These are phyloP conservation scores for Drosophila rellima DNA, from an alignment of 2,888 invertebrate genomes.

Conservation along the genomic window DNA sequence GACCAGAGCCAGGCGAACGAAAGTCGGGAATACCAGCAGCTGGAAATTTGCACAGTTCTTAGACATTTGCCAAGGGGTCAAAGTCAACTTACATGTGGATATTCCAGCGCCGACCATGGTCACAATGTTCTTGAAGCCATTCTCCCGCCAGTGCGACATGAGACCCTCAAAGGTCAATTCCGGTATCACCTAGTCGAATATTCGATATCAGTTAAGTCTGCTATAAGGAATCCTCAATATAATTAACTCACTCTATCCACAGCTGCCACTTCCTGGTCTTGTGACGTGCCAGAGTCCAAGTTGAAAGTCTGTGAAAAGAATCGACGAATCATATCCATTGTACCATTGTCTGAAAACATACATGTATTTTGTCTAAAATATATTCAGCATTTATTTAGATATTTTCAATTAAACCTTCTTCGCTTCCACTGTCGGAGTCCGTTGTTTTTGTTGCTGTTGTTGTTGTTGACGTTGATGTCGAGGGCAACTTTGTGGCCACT, in stretches of 20 bases:
- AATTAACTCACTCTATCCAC: conserved; percentile 59
- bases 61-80: background rate
- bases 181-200: conserved; percentile 87
- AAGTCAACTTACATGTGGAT: conserved; percentile 92
- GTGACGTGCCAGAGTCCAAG: conserved; percentile 79
- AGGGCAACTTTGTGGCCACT: background rate
- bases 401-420: conserved; percentile 28
- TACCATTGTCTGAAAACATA: conserved; percentile 75
- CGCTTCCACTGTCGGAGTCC: conserved; percentile 37
- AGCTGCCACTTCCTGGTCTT: conserved; percentile 46
- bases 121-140: conserved; percentile 93
- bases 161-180: conserved; percentile 92
- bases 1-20: conserved; percentile 95
- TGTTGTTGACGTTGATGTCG: conserved; percentile 15
- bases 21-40: conserved; percentile 96
- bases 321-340: conserved; percentile 89
- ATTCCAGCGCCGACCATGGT: conserved; percentile 98
- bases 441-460: background rate
- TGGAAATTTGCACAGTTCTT: conserved; percentile 30
- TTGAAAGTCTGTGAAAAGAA: conserved; percentile 89
- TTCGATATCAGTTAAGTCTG: background rate
- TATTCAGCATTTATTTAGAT: conserved; percentile 13
- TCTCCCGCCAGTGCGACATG: conserved; percentile 91
- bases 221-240: background rate
- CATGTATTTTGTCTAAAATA: conserved; percentile 5